These are phyloP conservation scores for Dysidea cf. avara DNA, from an alignment of 37 sponge, comb jelly and placozoan genomes.

Conservation along the genomic window DNA sequence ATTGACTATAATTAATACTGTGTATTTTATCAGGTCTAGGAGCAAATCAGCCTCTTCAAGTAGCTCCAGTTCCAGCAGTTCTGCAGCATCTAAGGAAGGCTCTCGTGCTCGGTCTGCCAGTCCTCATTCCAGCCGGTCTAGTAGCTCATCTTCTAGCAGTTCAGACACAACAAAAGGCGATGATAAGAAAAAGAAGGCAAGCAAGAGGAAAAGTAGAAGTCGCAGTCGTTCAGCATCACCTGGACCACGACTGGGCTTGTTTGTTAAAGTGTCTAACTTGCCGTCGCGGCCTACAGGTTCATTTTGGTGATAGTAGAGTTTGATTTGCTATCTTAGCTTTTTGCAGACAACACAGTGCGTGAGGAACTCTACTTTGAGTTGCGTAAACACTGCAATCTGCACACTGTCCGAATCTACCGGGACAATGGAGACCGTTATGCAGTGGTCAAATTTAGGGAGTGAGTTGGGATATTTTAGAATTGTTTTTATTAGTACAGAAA, in stretches of 20 bases:
- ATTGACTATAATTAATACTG: too few species aligned
- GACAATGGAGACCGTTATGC: constrained; percentile 49
- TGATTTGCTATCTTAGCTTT: not conserved
- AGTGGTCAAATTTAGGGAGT: constrained; percentile 61
- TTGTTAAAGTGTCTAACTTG: constrained; percentile 33
- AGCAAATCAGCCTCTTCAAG: not conserved
- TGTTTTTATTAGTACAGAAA: too few species aligned
- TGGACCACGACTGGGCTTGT: not conserved
- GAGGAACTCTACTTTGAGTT: constrained; percentile 82
- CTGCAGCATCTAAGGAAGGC: too few species aligned
- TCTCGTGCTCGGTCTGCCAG: too few species aligned
- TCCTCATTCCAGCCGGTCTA: constrained; percentile 12
- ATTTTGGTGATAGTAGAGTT: too few species aligned
- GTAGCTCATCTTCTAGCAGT: constrained; percentile 23
- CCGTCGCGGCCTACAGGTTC: too few species aligned
- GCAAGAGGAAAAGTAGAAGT: not conserved
- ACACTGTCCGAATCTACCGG: constrained; percentile 55
- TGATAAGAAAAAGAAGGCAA: not conserved
- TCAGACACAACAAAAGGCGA: constrained; percentile 14
- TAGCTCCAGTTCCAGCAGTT: constrained; percentile 22
- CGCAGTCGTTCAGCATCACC: too few species aligned
- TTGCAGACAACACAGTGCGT: constrained; percentile 52
- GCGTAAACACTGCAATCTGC: constrained; percentile 43
- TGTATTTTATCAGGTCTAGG: too few species aligned
- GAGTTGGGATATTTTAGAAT: too few species aligned